Evolutionary conservation across 1,140 invertebrate species (phyloP).

Genomic region (Drosophila kikkawai): DNA sequence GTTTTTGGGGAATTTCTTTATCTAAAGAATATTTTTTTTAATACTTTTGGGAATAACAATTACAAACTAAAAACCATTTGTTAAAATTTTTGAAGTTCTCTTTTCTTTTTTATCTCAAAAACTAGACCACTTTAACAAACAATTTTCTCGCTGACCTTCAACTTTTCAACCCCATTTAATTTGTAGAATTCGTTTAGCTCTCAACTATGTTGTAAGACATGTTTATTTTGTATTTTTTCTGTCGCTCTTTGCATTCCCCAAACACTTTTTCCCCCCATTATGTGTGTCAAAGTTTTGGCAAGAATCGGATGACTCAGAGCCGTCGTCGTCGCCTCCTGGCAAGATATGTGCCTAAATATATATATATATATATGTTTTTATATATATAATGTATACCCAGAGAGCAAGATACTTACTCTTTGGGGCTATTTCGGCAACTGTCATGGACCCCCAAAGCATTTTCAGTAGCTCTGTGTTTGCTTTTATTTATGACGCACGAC

Average conservation of each 20-base stretch:
- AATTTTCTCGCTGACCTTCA: conserved; percentile 16
- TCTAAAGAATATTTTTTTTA: too few species aligned
- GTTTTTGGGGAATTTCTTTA: not conserved
- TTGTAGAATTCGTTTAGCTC: conserved; percentile 8
- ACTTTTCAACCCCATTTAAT: conserved; percentile 11
- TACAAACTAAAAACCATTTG: too few species aligned
- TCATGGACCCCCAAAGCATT: conserved; percentile 38
- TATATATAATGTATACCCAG: conserved; percentile 2
- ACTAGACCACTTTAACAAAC: not conserved
- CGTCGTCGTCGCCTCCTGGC: conserved; percentile 43
- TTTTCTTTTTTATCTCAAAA: not conserved
- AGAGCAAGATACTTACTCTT: conserved; percentile 47
- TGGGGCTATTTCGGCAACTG: conserved; percentile 61
- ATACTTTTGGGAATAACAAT: not conserved
- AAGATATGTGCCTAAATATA: conserved; percentile 21
- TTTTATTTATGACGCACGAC: conserved; percentile 49
- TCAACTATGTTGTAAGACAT: conserved; percentile 39
- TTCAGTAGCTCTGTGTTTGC: conserved; percentile 39
- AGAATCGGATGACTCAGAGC: conserved; percentile 46
- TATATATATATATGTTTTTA: conserved; percentile 2
- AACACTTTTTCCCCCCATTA: conserved; percentile 33
- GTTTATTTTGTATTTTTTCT: conserved; percentile 28
- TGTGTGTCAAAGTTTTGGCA: conserved; percentile 55
- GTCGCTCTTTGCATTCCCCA: conserved; percentile 12
- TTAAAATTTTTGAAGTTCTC: not conserved